These are phyloP conservation scores for Carcina quercana DNA, from an alignment of 2,888 invertebrate genomes.

Conservation along the genomic window DNA sequence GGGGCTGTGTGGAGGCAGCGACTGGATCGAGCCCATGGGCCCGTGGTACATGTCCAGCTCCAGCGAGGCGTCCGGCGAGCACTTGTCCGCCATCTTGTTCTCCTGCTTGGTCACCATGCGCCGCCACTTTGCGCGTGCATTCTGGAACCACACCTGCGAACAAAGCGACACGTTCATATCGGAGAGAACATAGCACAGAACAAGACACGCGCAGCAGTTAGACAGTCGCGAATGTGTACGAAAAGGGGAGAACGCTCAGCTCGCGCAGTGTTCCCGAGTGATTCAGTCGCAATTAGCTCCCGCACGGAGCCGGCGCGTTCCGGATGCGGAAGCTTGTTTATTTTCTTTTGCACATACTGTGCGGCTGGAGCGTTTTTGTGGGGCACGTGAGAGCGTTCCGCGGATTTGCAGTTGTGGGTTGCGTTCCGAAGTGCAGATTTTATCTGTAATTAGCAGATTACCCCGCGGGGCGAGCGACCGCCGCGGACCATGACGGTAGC, in stretches of 20 bases:
- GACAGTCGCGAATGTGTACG: slow-evolving; percentile 15
- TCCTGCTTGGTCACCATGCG: slow-evolving; percentile 90
- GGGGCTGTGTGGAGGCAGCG: slow-evolving; percentile 81
- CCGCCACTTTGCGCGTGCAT: slow-evolving; percentile 94
- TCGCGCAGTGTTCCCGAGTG: slow-evolving; percentile 20
- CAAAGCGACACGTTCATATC: slow-evolving; percentile 39
- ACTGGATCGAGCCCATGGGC: slow-evolving; percentile 78
- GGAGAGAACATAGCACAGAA: slow-evolving; percentile 31
- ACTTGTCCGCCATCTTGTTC: slow-evolving; percentile 82
- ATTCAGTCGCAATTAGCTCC: slow-evolving; percentile 27
- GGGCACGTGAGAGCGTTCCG: slow-evolving; percentile 42
- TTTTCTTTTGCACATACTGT: slow-evolving; percentile 31
- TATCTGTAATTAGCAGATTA: slow-evolving; percentile 55
- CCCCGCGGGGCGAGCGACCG: slow-evolving; percentile 15
- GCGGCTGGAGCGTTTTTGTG: slow-evolving; percentile 31
- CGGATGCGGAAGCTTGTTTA: slow-evolving; percentile 36
- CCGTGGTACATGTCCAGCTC: slow-evolving; percentile 78
- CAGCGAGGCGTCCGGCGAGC: slow-evolving; percentile 77
- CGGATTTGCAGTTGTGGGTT: slow-evolving; percentile 35
- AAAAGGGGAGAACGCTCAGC: slow-evolving; percentile 18
- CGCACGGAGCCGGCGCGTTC: slow-evolving; percentile 20
- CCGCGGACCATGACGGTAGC: slow-evolving; percentile 35
- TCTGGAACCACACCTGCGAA: slow-evolving; percentile 95
- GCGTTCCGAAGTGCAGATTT: slow-evolving; percentile 43
- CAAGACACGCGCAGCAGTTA: slow-evolving; percentile 29